Conservation (phyloP, 1,140 invertebrate genomes). For the Subanguina moxae region DNA sequence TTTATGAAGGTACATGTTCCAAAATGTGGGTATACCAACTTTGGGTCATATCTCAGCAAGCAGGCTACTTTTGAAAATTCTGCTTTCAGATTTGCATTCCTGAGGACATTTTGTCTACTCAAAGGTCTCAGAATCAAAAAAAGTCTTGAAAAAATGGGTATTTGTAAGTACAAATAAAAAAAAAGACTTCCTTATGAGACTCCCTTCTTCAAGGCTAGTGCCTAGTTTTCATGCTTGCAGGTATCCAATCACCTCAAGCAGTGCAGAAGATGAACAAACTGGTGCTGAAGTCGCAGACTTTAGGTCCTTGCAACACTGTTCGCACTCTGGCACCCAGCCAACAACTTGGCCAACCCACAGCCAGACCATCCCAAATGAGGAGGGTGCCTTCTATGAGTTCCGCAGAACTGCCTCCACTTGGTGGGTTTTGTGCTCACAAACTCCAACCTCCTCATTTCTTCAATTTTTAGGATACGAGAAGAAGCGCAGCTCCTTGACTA, state of each 20-base stretch:
- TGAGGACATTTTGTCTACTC: no score
- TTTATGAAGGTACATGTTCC: no score
- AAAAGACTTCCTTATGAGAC: not conserved
- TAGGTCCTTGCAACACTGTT: not conserved
- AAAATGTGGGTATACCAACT: no score
- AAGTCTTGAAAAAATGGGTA: not conserved
- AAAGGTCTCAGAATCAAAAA: no score
- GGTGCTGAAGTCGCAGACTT: constrained; percentile 73
- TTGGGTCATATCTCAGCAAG: no score
- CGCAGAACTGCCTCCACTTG: no score
- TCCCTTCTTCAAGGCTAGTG: not conserved
- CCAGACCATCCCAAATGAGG: not conserved
- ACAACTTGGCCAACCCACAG: not conserved
- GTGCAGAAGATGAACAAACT: constrained; percentile 85
- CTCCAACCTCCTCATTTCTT: no score
- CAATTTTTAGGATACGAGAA: no score
- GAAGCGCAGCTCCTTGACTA: no score
- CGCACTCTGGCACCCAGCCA: constrained; percentile 1
- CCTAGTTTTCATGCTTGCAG: constrained; percentile 59
- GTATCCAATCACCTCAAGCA: constrained; percentile 88
- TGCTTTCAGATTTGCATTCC: no score
- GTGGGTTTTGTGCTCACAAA: no score
- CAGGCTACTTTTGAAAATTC: no score
- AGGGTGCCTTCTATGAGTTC: not conserved
- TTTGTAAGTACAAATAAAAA: not conserved